Base-by-base conservation (phyloP, 2,888 invertebrate genomes). In the Yponomeuta malinellus region DNA sequence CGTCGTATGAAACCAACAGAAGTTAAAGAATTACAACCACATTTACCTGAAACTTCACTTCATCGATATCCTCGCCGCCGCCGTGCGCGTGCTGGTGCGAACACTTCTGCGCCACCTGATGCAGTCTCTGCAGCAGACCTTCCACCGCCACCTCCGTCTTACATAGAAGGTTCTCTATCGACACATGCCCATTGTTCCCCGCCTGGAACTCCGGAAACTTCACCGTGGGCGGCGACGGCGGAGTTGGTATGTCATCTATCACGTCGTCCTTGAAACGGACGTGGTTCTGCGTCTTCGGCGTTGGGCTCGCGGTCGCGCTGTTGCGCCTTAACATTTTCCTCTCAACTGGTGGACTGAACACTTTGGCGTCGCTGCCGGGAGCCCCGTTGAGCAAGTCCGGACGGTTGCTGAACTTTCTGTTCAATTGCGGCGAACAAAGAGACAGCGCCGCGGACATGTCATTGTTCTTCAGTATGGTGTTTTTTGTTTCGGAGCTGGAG, bases 1-100 rank as follows among this genome's bases (percentile, higher is more conserved):
- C 8, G 43, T 43, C 43, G 3, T 43, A 43, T 43, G 6, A 43
- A 5, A 43, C 43, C 3, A 43, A 43, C 43, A 43, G 1, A 43
- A 43, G 8, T 43, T 43, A 43, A 12, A 59, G 15, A 67, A 67
- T 9, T 43, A 15, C n/a, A 37, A 15, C 10, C 15, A 59, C 15
- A n/a, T n/a, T 90, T 78, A 94, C 94, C 90, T 96, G 95, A 81
- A 96, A 96, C 82, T 96, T 95, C 65, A 95, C 93, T 81, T 96
- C 96, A 77, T 95, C 95, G 77, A 96, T 96, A 76, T 94, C 94
- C 72, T 94, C 93, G 0, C 96, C 96, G 1, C 96, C 96, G 0
- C 96, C 96, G 68, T 95, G 95, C 0, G 95, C 93, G 81, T 96
- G 96, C 37, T 96, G 96, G 15, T 94, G 94, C 9, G 94, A 93